Evolutionary conservation across 2,113 vertebrate genomes (phyloP), one percentile per base, ranked within the genome.

Genomic region (Candoia aspera): DNA sequence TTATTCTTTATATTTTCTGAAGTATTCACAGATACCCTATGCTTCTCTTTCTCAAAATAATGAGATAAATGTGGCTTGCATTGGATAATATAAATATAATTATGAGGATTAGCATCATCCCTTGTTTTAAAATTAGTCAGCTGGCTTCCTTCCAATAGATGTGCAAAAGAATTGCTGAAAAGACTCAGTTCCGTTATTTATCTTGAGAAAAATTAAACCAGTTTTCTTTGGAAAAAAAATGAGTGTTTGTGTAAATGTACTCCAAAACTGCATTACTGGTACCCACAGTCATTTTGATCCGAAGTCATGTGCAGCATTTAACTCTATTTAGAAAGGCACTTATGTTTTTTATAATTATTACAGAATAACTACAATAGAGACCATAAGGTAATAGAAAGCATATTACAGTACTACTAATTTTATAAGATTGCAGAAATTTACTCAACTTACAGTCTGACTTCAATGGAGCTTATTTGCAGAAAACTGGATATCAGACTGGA

Each of bases 341-440:
- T 87, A 87, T 6, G 21, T 59, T 88, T 6, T 58, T 89, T 89
- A 59, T 57, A 84, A 59, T 64, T 46, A 79, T 86, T 89, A 1
- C 58, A 93, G 53, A 4, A 93, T 83, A 84, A 19, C 17, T 88
- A 21, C 21, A 90, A 2, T 37, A 87, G 19, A 92, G 59, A 88
- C 42, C 42, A 92, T 33, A 42, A 87, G 5, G 42, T 12, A 58
- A 88, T 83, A 88, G 19, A 58, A 58, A 58, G 13, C 21, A 42
- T 24, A 64, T 26, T 37, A 46, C 58, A 79, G 49, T 49, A 23
- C 23, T 92, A 86, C 6, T 33, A 90, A 49, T 90, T 21, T 57
- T 90, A 58, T 29, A 29, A 13, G 46, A 46, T 2, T 60, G 73
- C 26, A 23, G 26, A 90, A 84, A 29, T 90, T 59, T 84, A 29